Conservation (phyloP, 2,888 invertebrate genomes). For the Oscheius sp. region DNA sequence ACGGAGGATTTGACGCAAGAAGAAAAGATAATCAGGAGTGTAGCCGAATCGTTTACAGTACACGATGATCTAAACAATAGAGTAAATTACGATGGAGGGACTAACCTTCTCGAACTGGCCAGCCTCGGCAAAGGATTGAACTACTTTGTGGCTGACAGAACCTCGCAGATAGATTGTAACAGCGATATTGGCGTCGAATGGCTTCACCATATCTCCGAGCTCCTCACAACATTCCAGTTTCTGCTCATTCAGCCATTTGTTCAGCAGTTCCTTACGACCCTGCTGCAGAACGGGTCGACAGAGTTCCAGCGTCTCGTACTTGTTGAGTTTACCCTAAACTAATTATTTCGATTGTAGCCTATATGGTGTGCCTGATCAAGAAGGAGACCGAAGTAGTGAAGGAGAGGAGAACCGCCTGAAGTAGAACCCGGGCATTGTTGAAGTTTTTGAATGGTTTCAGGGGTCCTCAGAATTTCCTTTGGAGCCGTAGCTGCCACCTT, state of each 20-base stretch:
- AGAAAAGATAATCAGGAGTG: constrained; percentile 95
- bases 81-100: no score
- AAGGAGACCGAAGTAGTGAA: constrained; percentile 98
- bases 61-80: constrained; percentile 82
- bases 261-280: constrained; percentile 78
- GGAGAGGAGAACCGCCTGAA: constrained; percentile 92
- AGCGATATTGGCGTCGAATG: constrained; percentile 94
- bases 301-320: constrained; percentile 95
- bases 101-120: constrained; percentile 92
- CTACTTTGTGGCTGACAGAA: constrained; percentile 96
- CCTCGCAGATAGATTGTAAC: constrained; percentile 96
- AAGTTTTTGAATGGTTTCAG: constrained; percentile 96
- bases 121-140: constrained; percentile 99
- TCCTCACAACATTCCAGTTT: constrained; percentile 96
- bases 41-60: constrained; percentile 98
- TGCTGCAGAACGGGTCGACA: constrained; percentile 96
- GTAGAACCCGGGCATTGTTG: constrained; percentile 90
- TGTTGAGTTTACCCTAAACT: constrained; percentile 87
- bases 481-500: constrained; percentile 97
- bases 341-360: not conserved
- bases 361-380: constrained; percentile 82
- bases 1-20: constrained; percentile 92
- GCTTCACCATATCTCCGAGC: constrained; percentile 95
- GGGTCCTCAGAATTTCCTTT: constrained; percentile 95
- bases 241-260: constrained; percentile 63